Percentiles rank a stretch among this genome's conserved stretches.
phyloP scores from a whole-genome alignment of 2,113 vertebrate species.

The Lepisosteus osseus region DNA sequence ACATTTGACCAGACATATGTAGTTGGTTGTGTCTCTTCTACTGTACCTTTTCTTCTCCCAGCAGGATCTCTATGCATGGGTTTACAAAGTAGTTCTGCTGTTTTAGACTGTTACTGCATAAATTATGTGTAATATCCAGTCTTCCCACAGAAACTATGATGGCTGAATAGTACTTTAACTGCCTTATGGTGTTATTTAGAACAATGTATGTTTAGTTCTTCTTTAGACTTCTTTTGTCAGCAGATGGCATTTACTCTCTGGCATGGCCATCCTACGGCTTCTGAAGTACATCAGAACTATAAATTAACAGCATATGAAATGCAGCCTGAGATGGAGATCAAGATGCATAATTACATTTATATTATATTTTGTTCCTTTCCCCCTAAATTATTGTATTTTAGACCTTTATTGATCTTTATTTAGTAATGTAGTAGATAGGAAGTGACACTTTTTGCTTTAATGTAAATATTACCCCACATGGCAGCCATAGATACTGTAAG shows the following conservation, averaged over 20 bases:
- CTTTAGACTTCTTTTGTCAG: constrained; percentile 50
- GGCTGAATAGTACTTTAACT: constrained; percentile 72
- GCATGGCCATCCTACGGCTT: constrained; percentile 51
- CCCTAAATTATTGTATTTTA: no score
- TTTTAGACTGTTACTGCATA: constrained; percentile 59
- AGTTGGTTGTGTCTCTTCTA: constrained; percentile 56
- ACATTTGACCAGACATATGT: constrained; percentile 58
- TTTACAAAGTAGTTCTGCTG: constrained; percentile 56
- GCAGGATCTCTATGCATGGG: constrained; percentile 60
- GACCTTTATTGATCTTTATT: no score
- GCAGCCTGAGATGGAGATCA: constrained; percentile 48
- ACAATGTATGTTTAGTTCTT: constrained; percentile 43
- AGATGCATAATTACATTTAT: no score
- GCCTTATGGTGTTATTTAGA: constrained; percentile 60
- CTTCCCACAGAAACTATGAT: constrained; percentile 67
- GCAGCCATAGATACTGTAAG: no score
- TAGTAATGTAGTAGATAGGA: no score
- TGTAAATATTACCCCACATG: no score
- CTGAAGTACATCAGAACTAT: constrained; percentile 61
- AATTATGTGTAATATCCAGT: constrained; percentile 69
- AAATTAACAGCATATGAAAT: constrained; percentile 71
- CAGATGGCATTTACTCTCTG: constrained; percentile 71
- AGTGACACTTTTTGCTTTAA: no score
- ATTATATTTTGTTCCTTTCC: no score
- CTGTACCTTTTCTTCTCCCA: constrained; percentile 51